Evolutionary conservation across 1,140 invertebrate species (phyloP).

Genomic region (Zaprionus lachaisei): DNA sequence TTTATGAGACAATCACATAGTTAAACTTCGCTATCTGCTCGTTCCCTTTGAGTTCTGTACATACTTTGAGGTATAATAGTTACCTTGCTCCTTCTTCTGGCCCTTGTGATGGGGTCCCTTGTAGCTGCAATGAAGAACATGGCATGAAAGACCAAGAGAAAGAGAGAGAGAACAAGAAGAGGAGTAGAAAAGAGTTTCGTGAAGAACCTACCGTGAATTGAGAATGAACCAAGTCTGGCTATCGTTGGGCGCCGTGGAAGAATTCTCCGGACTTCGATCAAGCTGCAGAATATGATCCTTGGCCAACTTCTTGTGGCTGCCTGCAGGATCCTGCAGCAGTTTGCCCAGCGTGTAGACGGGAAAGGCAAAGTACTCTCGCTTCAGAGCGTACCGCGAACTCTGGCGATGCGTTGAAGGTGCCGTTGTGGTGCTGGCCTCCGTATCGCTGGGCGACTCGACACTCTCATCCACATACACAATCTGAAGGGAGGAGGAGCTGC

Average conservation of each 20-base stretch:
- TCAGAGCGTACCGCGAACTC: constrained; percentile 65
- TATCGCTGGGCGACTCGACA: constrained; percentile 45
- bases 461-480: constrained; percentile 75
- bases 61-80: constrained; percentile 73
- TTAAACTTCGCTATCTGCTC: neutral
- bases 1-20: constrained; percentile 7
- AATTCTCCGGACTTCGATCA: neutral
- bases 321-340: constrained; percentile 45
- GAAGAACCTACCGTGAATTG: constrained; percentile 67
- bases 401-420: constrained; percentile 36
- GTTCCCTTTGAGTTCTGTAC: constrained; percentile 23
- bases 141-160: no score
- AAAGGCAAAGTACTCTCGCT: constrained; percentile 70
- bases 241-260: constrained; percentile 19
- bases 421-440: constrained; percentile 23
- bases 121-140: constrained; percentile 52
- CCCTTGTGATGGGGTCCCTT: constrained; percentile 51
- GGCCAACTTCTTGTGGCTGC: neutral
- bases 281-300: constrained; percentile 29
- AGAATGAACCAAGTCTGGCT: constrained; percentile 74
- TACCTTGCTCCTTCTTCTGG: constrained; percentile 26
- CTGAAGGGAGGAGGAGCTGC: constrained; percentile 40
- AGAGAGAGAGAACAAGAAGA: neutral
- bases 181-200: no score
- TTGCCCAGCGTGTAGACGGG: constrained; percentile 73